Evolutionary conservation across 2,888 invertebrate species (phyloP).

Genomic region (Metalampra italica): DNA sequence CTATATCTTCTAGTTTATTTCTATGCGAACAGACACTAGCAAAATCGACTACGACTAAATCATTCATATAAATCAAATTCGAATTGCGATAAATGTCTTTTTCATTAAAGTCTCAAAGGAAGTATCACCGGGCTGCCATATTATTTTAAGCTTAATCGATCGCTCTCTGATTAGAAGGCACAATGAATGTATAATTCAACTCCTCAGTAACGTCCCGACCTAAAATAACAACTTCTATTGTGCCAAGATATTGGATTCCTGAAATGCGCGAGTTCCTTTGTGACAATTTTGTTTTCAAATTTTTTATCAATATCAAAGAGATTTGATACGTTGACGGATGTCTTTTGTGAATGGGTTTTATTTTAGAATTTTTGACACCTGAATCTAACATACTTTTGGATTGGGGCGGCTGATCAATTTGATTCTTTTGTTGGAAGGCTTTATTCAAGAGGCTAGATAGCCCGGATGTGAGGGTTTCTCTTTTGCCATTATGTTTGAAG

Average conservation of each 20-base stretch:
- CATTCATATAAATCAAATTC: not conserved
- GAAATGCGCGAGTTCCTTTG: conserved; percentile 66
- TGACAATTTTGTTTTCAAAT: conserved; percentile 33
- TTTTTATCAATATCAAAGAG: conserved; percentile 34
- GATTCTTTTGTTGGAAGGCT: conserved; percentile 41
- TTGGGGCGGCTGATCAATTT: conserved; percentile 54
- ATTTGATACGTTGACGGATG: conserved; percentile 71
- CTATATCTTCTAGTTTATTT: too few relatives aligned
- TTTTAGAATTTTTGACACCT: conserved; percentile 66
- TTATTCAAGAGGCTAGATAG: conserved; percentile 25
- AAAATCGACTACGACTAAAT: too few relatives aligned
- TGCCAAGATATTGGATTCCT: conserved; percentile 58
- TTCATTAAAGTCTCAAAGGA: not conserved
- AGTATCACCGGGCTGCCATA: conserved; percentile 4
- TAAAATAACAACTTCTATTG: conserved; percentile 66
- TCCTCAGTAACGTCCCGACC: conserved; percentile 47
- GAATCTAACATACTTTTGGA: conserved; percentile 58
- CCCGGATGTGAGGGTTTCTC: conserved; percentile 45
- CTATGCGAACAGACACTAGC: too few relatives aligned
- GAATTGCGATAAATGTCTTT: not conserved
- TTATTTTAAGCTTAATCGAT: conserved; percentile 3
- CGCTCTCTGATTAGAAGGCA: conserved; percentile 7
- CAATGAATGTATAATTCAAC: conserved; percentile 40
- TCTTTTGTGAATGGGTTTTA: conserved; percentile 51
- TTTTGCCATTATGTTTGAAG: not conserved